A percentile compares a stretch with the other conserved stretches of the same genome.
phyloP scores from a whole-genome alignment of 53 echinoderm and acorn worm genomes.

The Glandiceps talaboti region DNA sequence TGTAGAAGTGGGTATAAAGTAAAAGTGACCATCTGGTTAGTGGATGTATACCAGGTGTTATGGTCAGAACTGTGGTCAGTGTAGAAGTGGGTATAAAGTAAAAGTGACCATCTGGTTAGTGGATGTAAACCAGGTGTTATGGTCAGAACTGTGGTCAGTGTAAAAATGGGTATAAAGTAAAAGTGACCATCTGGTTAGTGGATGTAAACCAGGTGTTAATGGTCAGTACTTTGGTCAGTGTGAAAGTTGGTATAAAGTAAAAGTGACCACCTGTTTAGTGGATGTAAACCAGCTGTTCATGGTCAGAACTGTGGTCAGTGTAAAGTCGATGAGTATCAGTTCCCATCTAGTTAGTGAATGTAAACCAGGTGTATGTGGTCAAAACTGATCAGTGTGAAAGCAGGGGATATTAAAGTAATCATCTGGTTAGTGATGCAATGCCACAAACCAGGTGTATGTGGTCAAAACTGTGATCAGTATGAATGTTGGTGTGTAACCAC shows the following conservation, averaged over 20 bases:
- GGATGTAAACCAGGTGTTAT: neutral
- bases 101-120: neutral
- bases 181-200: no score
- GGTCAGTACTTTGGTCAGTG: slow-evolving; percentile 48
- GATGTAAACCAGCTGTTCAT: neutral
- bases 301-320: no score
- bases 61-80: slow-evolving; percentile 42
- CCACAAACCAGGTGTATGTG: neutral
- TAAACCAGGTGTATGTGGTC: slow-evolving; percentile 60
- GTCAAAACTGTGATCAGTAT: no score
- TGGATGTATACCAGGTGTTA: slow-evolving; percentile 62
- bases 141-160: no score
- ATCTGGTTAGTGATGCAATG: neutral
- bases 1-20: neutral
- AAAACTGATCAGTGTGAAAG: slow-evolving; percentile 30
- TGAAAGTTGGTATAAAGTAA: slow-evolving; percentile 53
- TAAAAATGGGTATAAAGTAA: neutral
- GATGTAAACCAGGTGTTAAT: slow-evolving; percentile 62
- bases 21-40: no score
- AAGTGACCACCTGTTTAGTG: neutral
- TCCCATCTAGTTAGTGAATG: no score
- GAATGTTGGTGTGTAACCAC: neutral
- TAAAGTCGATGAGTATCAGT: no score
- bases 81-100: slow-evolving; percentile 61
- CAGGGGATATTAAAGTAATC: no score